Base-by-base conservation (phyloP, 2,888 invertebrate genomes). In the Dicyrtoma fusca region DNA sequence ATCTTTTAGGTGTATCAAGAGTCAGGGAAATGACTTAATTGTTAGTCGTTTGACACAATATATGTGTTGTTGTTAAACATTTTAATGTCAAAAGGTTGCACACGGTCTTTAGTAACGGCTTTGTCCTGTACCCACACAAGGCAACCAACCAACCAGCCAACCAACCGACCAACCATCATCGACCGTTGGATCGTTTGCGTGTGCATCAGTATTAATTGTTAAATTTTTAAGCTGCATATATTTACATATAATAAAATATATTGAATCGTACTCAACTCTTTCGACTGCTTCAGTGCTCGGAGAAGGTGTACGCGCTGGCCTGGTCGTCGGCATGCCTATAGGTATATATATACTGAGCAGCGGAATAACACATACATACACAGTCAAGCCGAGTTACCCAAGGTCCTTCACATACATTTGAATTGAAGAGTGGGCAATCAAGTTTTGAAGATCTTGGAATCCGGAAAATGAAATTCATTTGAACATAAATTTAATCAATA, bases 391-490 rank as follows among this genome's bases (percentile, higher is more conserved):
- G 34, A 34, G 34, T 8, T 34, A 34, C 34, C 34, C 34, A 34
- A 34, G 34, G 34, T 34, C 34, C 34, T 34, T 34, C 34, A 34
- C 34, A 34, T 34, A 34, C 34, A 34, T 34, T 34, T 5, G 34
- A 34, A 59, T 26, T 59, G 59, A 61, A 64, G 34, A 55, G 68
- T 68, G 44, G 68, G 68, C 68, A 57, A 68, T 34, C 68, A 68
- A 68, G 68, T 68, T 68, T 68, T 68, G n/a, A 66, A 68, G 68
- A 14, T 25, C 26, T 53, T 34, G 72, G 74, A 74, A 74, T 74
- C 74, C 74, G 74, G 74, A 74, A 74, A 74, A 69, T 69, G 69
- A 64, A 72, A 34, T 34, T 34, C 34, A 34, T 34, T 74, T 62
- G 25, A 42, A 21, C 19, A 68, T 42, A 64, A 57, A 65, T 61